These are phyloP conservation scores for Brachionus asplanchnoidis DNA, from an alignment of 1,140 invertebrate species.

Conservation along the genomic window DNA sequence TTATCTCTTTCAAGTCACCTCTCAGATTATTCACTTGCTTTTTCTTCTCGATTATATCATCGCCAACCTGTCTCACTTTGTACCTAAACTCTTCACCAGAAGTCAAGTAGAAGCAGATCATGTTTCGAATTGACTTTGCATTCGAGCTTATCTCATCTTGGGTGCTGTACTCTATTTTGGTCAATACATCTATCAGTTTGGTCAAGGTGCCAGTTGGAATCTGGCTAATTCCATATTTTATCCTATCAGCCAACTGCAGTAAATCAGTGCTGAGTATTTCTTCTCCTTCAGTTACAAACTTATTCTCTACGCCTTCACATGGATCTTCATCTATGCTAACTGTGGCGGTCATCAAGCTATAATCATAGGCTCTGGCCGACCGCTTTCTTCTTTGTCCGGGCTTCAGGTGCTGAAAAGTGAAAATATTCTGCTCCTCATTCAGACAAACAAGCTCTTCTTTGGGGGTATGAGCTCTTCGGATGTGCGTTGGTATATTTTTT, in stretches of 20 bases:
- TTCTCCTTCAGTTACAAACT: constrained; percentile 40
- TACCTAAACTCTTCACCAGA: constrained; percentile 40
- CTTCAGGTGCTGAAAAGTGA: constrained; percentile 36
- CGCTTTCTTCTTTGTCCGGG: constrained; percentile 28
- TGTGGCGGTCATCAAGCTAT: constrained; percentile 37
- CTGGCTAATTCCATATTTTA: constrained; percentile 40
- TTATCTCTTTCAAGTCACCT: constrained; percentile 37
- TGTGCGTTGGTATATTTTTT: constrained; percentile 40
- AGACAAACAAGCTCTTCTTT: constrained; percentile 41
- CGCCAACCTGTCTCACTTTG: constrained; percentile 19
- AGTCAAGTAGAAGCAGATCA: constrained; percentile 39
- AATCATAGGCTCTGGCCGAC: constrained; percentile 35
- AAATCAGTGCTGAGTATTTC: constrained; percentile 38
- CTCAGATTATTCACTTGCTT: constrained; percentile 38
- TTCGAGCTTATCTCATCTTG: constrained; percentile 29
- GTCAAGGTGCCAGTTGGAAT: constrained; percentile 10
- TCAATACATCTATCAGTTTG: constrained; percentile 16
- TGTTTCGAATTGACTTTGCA: constrained; percentile 29
- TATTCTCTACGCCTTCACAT: constrained; percentile 35
- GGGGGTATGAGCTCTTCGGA: constrained; percentile 26
- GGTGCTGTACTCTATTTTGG: constrained; percentile 24
- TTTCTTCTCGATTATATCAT: constrained; percentile 36
- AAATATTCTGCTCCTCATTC: constrained; percentile 39
- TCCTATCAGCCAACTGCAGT: constrained; percentile 31
- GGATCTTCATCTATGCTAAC: constrained; percentile 40